phyloP scores from a whole-genome alignment of 2,888 invertebrate genomes.

The Ischnura elegans region DNA sequence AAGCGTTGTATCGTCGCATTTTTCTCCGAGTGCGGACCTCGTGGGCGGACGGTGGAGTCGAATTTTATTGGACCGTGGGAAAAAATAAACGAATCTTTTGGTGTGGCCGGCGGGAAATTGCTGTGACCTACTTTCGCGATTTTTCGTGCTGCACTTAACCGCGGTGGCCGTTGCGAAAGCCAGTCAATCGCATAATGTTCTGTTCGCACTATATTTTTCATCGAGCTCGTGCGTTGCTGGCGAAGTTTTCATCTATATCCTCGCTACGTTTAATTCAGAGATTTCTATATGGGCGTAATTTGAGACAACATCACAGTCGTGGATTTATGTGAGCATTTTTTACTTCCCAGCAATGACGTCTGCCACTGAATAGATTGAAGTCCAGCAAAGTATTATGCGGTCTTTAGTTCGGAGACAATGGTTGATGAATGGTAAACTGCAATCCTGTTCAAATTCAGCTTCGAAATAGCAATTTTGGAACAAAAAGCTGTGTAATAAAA shows the following conservation, averaged over 20 bases:
- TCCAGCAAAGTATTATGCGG: too few species aligned
- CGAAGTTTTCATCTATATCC: not conserved
- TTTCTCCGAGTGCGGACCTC: not conserved
- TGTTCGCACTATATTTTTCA: not conserved
- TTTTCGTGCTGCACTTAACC: not conserved
- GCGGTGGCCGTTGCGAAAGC: not conserved
- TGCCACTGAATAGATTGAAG: too few species aligned
- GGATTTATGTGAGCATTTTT: too few species aligned
- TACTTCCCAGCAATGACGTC: too few species aligned
- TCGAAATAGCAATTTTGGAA: too few species aligned
- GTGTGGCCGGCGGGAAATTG: slow-evolving; percentile 9
- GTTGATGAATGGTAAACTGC: too few species aligned
- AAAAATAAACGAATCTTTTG: not conserved
- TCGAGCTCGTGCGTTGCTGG: not conserved
- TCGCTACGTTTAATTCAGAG: too few species aligned
- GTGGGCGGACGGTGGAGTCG: not conserved
- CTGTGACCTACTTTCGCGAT: slow-evolving; percentile 1
- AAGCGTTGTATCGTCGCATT: not conserved
- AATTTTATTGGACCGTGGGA: not conserved
- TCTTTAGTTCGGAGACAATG: too few species aligned
- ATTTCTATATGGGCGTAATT: too few species aligned
- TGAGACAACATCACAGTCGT: too few species aligned
- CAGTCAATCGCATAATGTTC: not conserved
- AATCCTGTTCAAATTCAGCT: too few species aligned
- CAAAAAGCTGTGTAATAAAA: too few species aligned